phyloP scores from a whole-genome alignment of 2,113 vertebrate genomes.

The Zeus faber region DNA sequence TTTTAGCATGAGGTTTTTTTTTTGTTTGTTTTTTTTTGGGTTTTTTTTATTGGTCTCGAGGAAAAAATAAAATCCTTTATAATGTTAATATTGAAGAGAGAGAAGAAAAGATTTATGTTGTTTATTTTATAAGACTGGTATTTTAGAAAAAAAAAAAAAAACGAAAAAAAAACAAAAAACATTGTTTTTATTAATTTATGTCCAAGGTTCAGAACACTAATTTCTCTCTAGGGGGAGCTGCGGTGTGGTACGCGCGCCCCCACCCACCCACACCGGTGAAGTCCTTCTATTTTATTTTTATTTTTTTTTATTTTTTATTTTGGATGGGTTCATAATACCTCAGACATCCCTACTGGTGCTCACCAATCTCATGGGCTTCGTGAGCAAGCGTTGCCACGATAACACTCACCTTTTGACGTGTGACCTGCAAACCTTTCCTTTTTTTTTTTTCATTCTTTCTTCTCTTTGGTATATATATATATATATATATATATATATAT shows the following conservation, averaged over 20 bases:
- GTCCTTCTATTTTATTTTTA: constrained; percentile 68
- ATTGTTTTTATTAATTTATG: constrained; percentile 55
- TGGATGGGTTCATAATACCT: constrained; percentile 83
- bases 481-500: no score
- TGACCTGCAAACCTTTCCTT: constrained; percentile 82
- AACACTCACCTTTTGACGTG: constrained; percentile 49
- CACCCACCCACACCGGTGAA: no score
- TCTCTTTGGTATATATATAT: no score
- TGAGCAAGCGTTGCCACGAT: constrained; percentile 17
- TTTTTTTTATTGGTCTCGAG: constrained; percentile 39
- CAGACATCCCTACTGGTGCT: constrained; percentile 65
- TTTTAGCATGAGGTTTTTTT: constrained; percentile 58
- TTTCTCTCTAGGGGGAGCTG: constrained; percentile 24
- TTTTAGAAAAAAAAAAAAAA: constrained; percentile 38
- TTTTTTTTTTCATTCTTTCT: constrained; percentile 7
- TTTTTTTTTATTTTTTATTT: constrained; percentile 16
- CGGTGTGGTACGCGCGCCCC: not conserved
- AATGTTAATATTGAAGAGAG: constrained; percentile 54
- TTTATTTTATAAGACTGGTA: constrained; percentile 53
- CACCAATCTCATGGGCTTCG: constrained; percentile 22
- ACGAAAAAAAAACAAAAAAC: constrained; percentile 8
- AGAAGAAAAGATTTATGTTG: constrained; percentile 38
- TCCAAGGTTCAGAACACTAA: constrained; percentile 41
- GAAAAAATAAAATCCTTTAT: constrained; percentile 44
- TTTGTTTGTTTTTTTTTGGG: no score